phyloP scores from a whole-genome alignment of 2,113 vertebrate species.

The Rhodinocichla rosea region DNA sequence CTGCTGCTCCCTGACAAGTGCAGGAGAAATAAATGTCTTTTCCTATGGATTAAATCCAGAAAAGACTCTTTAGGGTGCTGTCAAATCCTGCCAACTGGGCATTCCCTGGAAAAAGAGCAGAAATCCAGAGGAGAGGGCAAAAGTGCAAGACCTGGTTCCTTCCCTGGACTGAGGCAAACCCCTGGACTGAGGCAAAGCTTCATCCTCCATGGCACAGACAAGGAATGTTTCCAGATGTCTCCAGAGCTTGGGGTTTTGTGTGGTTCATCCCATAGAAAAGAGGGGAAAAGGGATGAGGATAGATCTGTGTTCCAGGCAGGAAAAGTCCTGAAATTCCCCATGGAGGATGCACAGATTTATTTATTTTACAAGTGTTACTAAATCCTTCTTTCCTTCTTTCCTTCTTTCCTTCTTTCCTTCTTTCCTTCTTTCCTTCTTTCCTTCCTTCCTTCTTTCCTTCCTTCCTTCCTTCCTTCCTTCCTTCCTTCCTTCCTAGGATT shows the following conservation, averaged over 20 bases:
- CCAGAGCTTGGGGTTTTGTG: not conserved
- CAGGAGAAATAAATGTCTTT: not conserved
- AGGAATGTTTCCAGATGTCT: not conserved
- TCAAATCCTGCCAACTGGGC: not conserved
- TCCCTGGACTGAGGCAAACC: no score
- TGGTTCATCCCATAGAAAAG: rapidly evolving
- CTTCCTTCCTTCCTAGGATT: no score
- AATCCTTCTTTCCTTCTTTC: not conserved
- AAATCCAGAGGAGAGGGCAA: not conserved
- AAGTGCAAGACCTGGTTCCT: not conserved
- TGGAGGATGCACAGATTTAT: not conserved
- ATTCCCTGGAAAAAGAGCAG: not conserved
- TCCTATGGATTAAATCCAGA: not conserved
- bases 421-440: no score
- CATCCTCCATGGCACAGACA: not conserved
- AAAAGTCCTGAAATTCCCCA: not conserved
- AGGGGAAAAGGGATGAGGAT: not conserved
- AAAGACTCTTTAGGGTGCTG: not conserved
- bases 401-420: not conserved
- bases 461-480: not conserved
- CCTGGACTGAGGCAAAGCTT: not conserved
- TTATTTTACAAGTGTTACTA: not conserved
- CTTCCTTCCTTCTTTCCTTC: no score
- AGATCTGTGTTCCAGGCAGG: not conserved
- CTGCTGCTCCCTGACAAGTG: not conserved